These are phyloP conservation scores for Agrochola macilenta DNA, from an alignment of 2,888 invertebrate genomes.

Conservation along the genomic window DNA sequence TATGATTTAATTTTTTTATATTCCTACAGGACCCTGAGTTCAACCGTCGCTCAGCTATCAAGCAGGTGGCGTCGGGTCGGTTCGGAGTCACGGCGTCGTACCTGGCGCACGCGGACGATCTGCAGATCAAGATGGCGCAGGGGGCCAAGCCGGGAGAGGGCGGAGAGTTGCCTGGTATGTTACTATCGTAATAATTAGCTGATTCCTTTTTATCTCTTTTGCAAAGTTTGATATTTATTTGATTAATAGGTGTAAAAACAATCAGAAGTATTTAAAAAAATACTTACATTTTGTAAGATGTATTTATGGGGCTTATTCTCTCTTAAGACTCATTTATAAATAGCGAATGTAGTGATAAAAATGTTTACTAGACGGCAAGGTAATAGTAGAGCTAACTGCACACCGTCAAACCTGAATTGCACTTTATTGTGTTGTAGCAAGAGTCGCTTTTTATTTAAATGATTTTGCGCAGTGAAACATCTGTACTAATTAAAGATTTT, in stretches of 20 bases:
- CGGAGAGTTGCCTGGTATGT: conserved; percentile 96
- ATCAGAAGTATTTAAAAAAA: neutral
- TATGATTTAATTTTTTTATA: neutral
- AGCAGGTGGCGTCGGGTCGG: conserved; percentile 99
- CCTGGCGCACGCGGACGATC: conserved; percentile 98
- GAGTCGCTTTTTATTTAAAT: too few relatives aligned
- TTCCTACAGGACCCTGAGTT: conserved; percentile 92
- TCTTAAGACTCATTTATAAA: neutral
- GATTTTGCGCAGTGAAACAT: neutral
- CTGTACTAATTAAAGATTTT: neutral
- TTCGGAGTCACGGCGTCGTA: conserved; percentile 99
- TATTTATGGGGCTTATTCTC: neutral
- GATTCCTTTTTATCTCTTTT: neutral
- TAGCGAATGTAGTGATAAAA: neutral
- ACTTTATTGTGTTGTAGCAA: too few relatives aligned
- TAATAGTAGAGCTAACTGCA: neutral
- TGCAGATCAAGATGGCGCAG: conserved; percentile 99
- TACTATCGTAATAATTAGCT: neutral
- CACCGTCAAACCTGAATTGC: neutral
- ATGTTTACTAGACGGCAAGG: neutral
- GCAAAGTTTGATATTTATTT: neutral
- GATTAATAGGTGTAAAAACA: neutral
- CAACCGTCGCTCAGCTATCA: conserved; percentile 98
- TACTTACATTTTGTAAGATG: neutral
- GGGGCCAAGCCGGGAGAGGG: conserved; percentile 99